Evolutionary conservation across 2,113 vertebrate genomes (phyloP), one percentile per base, ranked within the genome.

Genomic region (Campylorhamphus procurvoides): DNA sequence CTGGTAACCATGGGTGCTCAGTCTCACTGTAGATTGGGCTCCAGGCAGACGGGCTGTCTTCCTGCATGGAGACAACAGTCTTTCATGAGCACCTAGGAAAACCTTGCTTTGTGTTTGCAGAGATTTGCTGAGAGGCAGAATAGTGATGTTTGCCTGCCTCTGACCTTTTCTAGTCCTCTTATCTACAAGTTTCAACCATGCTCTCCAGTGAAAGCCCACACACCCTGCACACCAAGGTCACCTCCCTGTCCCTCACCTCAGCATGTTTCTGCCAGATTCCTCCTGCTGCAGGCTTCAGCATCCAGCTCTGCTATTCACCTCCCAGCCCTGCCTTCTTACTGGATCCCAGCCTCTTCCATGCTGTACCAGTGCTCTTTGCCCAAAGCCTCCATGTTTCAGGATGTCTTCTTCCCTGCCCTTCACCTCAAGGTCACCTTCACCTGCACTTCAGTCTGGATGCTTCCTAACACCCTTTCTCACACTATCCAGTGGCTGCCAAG

Each of bases 141-240:
- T 1, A 40, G 33, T 31, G 6, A 64, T 78, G 24, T 80, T 55
- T 23, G 24, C 47, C 6, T 55, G 24, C 17, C 10, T 66, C 55
- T 5, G 14, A 27, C 50, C 46, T 89, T 66, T 73, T 56, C 71
- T 44, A 47, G 39, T 42, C 18, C 42, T 62, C 31, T 69, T 67
- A 53, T 12, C 16, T 56, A 12, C 58, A 90, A 58, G 52, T 42
- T 42, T 53, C 59, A 68, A 3, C 25, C 22, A 4, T 6, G 39
- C 15, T 68, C 25, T 71, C n/a, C 56, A 46, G 19, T 60, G 53
- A 72, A 78, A 84, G 16, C 60, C 19, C 47, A 39, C 31, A 10
- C 29, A 74, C 14, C 6, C 49, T 4, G 2, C 40, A 40, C 3
- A 5, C 18, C 37, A 58, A 0, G 0, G 2, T 33, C 46, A 13